phyloP scores from a whole-genome alignment of 2,888 invertebrate species.

The Oscheius onirici region DNA sequence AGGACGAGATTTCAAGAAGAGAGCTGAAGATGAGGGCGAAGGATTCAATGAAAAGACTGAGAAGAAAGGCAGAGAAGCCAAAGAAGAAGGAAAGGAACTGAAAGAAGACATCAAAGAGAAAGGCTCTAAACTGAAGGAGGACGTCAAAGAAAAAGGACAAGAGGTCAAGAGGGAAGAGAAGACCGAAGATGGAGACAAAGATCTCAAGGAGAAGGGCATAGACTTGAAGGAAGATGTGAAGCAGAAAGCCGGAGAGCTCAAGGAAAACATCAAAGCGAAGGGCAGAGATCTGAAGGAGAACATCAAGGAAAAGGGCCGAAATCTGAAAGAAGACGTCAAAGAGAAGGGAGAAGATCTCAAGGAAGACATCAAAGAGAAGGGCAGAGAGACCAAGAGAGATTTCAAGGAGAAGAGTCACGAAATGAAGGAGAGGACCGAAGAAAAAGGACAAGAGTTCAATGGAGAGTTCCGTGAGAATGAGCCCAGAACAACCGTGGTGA shows the following conservation, averaged over 20 bases:
- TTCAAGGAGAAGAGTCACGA: neutral
- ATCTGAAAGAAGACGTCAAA: neutral
- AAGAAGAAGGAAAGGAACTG: neutral
- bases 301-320: neutral
- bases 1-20: too few species aligned
- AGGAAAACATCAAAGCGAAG: neutral
- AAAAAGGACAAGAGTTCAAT: neutral
- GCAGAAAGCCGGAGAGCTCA: neutral
- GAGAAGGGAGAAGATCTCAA: neutral
- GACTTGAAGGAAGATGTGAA: neutral
- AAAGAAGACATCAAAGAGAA: neutral
- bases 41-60: neutral
- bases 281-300: neutral
- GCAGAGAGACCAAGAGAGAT: neutral
- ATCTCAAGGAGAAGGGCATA: neutral
- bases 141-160: neutral
- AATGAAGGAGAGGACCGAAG: neutral
- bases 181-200: neutral
- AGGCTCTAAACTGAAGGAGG: neutral
- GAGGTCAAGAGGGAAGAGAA: neutral
- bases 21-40: too few species aligned
- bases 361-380: neutral
- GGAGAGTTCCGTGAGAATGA: too few species aligned
- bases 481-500: too few species aligned
- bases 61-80: neutral